Evolutionary conservation across 2,113 vertebrate genomes (phyloP), one percentile per base, ranked within the genome.

Genomic region (Fregetta grallaria): DNA sequence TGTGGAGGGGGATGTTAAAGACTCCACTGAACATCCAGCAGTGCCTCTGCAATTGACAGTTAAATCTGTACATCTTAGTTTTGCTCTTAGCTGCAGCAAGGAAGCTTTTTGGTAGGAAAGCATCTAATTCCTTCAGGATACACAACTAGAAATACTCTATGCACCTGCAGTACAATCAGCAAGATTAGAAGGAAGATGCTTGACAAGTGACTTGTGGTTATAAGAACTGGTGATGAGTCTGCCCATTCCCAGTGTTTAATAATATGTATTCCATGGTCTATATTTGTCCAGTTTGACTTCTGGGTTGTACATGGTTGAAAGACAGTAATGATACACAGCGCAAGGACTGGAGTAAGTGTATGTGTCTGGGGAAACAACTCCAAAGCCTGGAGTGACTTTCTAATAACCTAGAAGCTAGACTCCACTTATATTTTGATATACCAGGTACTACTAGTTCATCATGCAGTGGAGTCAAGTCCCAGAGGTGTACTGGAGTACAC

Each of bases 41-140:
- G 9, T 55, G 21, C 29, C 38, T 61, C 47, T 89, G 50, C 36
- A 66, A 11, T 20, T 77, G 44, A 36, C 19, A n/a, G 42, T 47
- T 89, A 58, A 15, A 80, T 50, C 29, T 81, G n/a, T 66, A 23
- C 15, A 16, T 47, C 10, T 26, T 13, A 44, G 13, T 56, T 91
- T 56, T 88, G n/a, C 52, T 91, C 56, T 44, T 61, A 27, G 38
- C 44, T 65, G 14, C 56, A 80, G 40, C 36, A 61, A 47, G 40
- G 32, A 73, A 59, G 15, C 5, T 52, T 59, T 79, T 68, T 79
- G 42, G 25, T 75, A 50, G 75, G 25, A 59, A 72, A 45, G 13
- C 0, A 0, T 42, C 49, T 59, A 52, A 40, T 79, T 1, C 0
- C 13, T 74, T 71, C 27, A 65, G 17, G 13, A 7, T 83, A 7